Conservation (phyloP, 2,113 vertebrate species). For the Maylandia zebra region DNA sequence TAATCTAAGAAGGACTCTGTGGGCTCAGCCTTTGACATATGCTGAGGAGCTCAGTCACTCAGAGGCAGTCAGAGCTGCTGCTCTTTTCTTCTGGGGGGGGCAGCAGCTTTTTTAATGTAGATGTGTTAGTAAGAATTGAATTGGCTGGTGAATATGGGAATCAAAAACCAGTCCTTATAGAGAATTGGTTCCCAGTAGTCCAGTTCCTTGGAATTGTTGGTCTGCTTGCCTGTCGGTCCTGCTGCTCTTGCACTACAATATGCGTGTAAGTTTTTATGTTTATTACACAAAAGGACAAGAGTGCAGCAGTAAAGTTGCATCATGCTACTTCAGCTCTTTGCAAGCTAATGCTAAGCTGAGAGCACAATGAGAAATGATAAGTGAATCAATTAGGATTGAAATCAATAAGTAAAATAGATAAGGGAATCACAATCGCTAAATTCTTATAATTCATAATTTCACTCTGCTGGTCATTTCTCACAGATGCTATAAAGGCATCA, state of each 20-base stretch:
- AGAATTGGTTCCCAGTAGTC: not conserved
- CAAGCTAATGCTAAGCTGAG: not conserved
- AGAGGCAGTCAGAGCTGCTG: not conserved
- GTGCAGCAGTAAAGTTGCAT: not conserved
- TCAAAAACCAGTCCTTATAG: rapidly evolving
- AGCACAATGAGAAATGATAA: not conserved
- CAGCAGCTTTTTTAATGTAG: not conserved
- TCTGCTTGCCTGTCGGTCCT: not conserved
- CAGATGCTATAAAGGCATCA: not conserved
- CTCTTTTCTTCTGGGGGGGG: not conserved
- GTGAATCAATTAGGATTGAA: not conserved
- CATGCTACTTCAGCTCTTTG: not conserved
- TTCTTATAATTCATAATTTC: not conserved
- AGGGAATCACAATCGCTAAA: not conserved
- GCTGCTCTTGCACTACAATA: not conserved
- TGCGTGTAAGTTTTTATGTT: rapidly evolving
- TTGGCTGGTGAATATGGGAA: not conserved
- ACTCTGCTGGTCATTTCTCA: not conserved
- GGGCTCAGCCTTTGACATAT: not conserved
- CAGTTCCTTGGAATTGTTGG: not conserved
- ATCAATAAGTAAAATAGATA: not conserved
- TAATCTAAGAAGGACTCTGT: not conserved
- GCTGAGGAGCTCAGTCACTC: not conserved
- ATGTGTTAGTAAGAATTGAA: not conserved
- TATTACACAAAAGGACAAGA: not conserved